Evolutionary conservation across 2,113 vertebrate genomes (phyloP).

Genomic region (Uropsilus gracilis): DNA sequence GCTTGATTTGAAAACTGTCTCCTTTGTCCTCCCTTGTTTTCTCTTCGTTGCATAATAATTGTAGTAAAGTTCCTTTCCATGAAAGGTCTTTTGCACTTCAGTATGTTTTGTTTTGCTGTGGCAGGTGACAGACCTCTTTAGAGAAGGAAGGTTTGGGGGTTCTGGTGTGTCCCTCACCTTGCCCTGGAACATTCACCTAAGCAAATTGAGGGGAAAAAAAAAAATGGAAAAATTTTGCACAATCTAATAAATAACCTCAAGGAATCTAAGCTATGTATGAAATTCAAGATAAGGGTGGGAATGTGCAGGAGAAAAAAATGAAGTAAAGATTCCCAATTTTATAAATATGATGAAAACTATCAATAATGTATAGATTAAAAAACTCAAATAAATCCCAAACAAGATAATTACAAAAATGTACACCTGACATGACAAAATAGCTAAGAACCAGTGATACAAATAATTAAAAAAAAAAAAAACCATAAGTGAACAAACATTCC

Average conservation of each 20-base stretch:
- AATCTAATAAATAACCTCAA: background rate
- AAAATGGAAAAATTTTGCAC: background rate
- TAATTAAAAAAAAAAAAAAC: background rate
- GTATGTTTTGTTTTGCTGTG: no score
- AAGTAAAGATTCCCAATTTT: background rate
- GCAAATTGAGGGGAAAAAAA: background rate
- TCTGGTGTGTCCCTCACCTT: no score
- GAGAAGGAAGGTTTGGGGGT: no score
- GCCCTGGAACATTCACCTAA: no score
- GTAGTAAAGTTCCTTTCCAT: no score
- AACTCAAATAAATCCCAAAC: background rate
- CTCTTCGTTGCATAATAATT: no score
- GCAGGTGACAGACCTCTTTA: no score
- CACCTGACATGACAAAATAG: background rate
- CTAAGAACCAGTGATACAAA: background rate
- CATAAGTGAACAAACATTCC: background rate
- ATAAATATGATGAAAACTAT: background rate
- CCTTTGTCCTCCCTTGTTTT: no score
- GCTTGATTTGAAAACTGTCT: no score
- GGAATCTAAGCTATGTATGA: background rate
- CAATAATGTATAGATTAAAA: background rate
- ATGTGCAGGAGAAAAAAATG: background rate
- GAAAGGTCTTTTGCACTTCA: no score
- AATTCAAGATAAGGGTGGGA: background rate
- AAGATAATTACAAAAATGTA: background rate